These are phyloP conservation scores for Campaea margaritaria DNA, from an alignment of 2,888 invertebrate genomes.

Conservation along the genomic window DNA sequence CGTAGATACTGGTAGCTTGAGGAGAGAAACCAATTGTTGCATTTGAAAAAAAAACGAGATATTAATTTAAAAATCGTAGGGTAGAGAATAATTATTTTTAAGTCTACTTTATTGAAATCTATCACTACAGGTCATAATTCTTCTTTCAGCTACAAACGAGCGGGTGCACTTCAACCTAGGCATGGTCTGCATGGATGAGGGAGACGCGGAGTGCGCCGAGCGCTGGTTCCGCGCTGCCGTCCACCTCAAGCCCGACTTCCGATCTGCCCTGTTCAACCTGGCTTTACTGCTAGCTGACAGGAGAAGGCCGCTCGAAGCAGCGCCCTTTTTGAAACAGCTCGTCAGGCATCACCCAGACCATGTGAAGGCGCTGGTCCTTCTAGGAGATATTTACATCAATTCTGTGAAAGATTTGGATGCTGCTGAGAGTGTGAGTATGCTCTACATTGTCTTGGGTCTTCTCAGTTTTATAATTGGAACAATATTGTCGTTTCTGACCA, in stretches of 20 bases:
- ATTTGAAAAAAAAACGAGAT: too few relatives aligned
- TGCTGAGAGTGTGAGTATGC: slow-evolving; percentile 92
- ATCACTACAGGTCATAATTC: too few relatives aligned
- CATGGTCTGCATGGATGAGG: slow-evolving; percentile 98
- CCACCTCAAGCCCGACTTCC: slow-evolving; percentile 94
- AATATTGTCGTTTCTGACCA: not conserved
- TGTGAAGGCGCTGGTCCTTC: slow-evolving; percentile 95
- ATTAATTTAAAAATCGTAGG: too few relatives aligned
- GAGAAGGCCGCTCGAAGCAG: slow-evolving; percentile 94
- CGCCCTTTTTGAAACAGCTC: slow-evolving; percentile 95
- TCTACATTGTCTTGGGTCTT: too few relatives aligned
- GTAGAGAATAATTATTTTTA: too few relatives aligned
- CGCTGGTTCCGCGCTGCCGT: slow-evolving; percentile 96
- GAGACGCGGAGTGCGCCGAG: slow-evolving; percentile 94
- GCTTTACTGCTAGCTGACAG: slow-evolving; percentile 95
- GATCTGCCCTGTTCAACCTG: slow-evolving; percentile 97
- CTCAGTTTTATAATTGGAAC: too few relatives aligned
- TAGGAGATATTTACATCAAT: slow-evolving; percentile 98
- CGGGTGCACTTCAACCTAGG: slow-evolving; percentile 97
- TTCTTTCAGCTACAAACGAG: slow-evolving; percentile 89
- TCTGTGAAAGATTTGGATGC: slow-evolving; percentile 97
- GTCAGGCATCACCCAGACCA: slow-evolving; percentile 97
- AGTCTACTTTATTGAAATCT: too few relatives aligned
- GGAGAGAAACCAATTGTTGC: too few relatives aligned
- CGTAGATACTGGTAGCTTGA: not conserved